Evolutionary conservation across 2,113 vertebrate genomes (phyloP), one percentile per base, ranked within the genome.

Genomic region (Zosterops borbonicus): DNA sequence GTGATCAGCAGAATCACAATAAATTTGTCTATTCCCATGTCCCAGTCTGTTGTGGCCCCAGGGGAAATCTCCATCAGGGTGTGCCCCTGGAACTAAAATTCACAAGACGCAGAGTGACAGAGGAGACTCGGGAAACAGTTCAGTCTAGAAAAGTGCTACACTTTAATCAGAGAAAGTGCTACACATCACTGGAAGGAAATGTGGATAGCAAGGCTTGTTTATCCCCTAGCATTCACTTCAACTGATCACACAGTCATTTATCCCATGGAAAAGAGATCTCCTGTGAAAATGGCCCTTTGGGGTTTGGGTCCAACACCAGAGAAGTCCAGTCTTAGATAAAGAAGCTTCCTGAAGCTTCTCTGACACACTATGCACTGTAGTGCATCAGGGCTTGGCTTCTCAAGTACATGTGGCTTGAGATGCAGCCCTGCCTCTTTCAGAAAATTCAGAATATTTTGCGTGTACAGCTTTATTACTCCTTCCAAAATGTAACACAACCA

Each of bases 81-180:
- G 6, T 19, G 33, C 14, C 67, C 59, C 11, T 1, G 16, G 42
- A 62, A 80, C 21, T 55, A 35, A 46, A 78, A 59, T 22, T 47
- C 44, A 29, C 29, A 14, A 77, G 95, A 90, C 76, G 83, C 91
- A 77, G 59, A 88, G 86, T 37, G 95, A 97, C 95, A 97, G 80
- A 97, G 89, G 83, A 96, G 83, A 95, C 92, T 89, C 60, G 0
- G 73, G 71, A 94, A 94, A 90, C 96, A 92, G 56, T 81, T 96
- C 91, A 92, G 83, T 76, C 96, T 93, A 90, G 83, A 39, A 75
- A 95, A 96, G 91, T 89, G 92, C 94, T 95, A 97, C 95, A 81
- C 91, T 97, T 97, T 97, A 96, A 97, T 97, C 9, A 56, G 46
- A 55, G 55, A 37, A 91, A 90, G 85, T 93, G 94, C 96, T 96